Conservation (phyloP, 1,140 invertebrate genomes). For the Cotesia chilonis region DNA sequence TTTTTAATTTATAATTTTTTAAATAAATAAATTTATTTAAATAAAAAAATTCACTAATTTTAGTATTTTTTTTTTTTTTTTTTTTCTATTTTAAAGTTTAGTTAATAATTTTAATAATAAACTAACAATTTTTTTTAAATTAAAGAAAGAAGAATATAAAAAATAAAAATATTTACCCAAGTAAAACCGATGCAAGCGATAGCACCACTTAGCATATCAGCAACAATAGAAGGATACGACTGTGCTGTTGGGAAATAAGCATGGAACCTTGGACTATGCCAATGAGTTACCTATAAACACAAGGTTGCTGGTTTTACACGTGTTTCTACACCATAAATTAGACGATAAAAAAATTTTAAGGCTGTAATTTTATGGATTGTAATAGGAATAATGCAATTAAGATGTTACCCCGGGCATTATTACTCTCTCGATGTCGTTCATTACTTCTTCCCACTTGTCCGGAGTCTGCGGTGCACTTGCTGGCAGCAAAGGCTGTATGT, state of each 20-base stretch:
- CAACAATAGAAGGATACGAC: conserved; percentile 91
- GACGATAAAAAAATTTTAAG: too few species aligned
- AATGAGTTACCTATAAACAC: conserved; percentile 82
- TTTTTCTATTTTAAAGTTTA: too few species aligned
- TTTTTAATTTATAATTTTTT: not conserved
- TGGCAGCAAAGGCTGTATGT: conserved; percentile 84
- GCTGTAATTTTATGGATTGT: too few species aligned
- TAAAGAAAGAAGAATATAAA: not conserved
- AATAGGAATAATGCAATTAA: not conserved
- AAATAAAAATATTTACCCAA: conserved; percentile 71
- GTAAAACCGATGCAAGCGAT: conserved; percentile 91
- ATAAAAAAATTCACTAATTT: too few species aligned
- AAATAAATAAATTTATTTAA: not conserved
- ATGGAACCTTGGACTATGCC: conserved; percentile 97
- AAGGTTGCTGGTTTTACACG: not conserved
- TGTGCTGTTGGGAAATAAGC: conserved; percentile 98
- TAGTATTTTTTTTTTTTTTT: too few species aligned
- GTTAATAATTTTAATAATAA: too few species aligned
- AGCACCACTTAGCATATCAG: conserved; percentile 95
- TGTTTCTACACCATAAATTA: not conserved
- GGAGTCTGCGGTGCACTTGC: conserved; percentile 80
- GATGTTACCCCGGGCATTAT: conserved; percentile 91
- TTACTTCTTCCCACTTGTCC: conserved; percentile 90
- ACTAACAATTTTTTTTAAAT: too few species aligned
- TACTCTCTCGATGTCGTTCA: conserved; percentile 90